Evolutionary conservation across 2,888 invertebrate genomes (phyloP), one percentile per base, ranked within the genome.

Genomic region (Drosophila yooni): DNA sequence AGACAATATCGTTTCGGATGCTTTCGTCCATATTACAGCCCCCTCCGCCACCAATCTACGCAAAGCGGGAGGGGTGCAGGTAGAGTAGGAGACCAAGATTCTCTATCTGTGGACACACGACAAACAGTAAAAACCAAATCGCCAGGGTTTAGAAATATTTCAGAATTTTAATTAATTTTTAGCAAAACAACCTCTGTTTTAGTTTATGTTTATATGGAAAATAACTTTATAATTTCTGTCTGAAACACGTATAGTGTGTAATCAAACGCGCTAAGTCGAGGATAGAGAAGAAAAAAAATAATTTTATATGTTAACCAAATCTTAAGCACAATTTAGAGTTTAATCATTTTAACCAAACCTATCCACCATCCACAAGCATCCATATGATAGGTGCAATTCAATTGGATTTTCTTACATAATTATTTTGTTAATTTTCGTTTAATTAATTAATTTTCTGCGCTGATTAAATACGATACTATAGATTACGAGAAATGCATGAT

Each of bases 1-100:
- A 53, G 65, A 67, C 66, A 76, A 76, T 54, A 67, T 76, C 40
- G 77, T 60, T 70, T 67, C 58, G 66, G 62, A 64, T 63, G 71
- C 68, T 63, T 53, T 79, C 27, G 36, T 51, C 53, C 40, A 51
- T 51, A 36, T 33, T 34, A 34, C 54, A 46, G 13, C 36, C 38
- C 21, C 36, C 18, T 40, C 15, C 25, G n/a, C 18, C 29, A 4
- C 7, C 25, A 21, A 36, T 25, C 15, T 21, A 25, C 27, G 40
- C 31, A 4, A 36, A 8, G n/a, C 57, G 57, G 18, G 27, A 50
- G 43, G 31, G n/a, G 8, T 27, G 21, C 21, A 31, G 57, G 29
- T 33, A 11, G 54, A 56, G 56, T 27, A 27, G 36, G 7, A 25
- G 50, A 27, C 21, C 31, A 25, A 33, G 38, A 50, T 15, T 29